phyloP scores from a whole-genome alignment of 2,113 vertebrate genomes.

The Uropsilus gracilis region DNA sequence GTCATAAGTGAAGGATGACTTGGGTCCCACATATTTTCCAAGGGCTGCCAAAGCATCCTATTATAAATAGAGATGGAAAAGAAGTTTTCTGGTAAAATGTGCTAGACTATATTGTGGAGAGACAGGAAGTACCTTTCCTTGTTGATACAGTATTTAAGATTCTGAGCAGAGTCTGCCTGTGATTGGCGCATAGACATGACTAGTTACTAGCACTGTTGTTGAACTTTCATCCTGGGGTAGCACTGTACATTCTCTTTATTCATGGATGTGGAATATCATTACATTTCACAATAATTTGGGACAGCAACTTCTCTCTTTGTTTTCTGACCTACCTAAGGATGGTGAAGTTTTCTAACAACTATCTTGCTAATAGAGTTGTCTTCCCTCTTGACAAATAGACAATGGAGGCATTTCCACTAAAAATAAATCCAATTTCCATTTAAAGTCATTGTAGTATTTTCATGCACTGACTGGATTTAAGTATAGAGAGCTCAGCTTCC shows the following conservation, averaged over 20 bases:
- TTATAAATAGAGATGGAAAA: not conserved
- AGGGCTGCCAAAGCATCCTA: not conserved
- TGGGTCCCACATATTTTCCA: not conserved
- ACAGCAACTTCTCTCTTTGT: not conserved
- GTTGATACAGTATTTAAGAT: not conserved
- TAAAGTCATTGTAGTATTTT: not conserved
- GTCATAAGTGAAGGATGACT: not conserved
- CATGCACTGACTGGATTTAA: slow-evolving; percentile 1
- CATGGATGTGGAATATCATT: not conserved
- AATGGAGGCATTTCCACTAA: not conserved
- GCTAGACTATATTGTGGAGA: not conserved
- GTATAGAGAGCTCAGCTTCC: not conserved
- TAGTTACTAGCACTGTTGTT: not conserved
- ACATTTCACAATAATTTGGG: not conserved
- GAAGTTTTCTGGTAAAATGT: not conserved
- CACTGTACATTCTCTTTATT: not conserved
- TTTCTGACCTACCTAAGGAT: not conserved
- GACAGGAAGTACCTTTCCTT: not conserved
- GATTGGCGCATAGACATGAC: not conserved
- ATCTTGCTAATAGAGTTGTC: not conserved
- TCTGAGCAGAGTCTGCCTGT: not conserved
- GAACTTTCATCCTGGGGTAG: not conserved
- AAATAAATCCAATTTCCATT: not conserved
- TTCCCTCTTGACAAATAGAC: not conserved
- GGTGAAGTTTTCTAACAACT: not conserved